Base-by-base conservation (phyloP, 2,888 invertebrate genomes). In the Melinaea marsaeus region DNA sequence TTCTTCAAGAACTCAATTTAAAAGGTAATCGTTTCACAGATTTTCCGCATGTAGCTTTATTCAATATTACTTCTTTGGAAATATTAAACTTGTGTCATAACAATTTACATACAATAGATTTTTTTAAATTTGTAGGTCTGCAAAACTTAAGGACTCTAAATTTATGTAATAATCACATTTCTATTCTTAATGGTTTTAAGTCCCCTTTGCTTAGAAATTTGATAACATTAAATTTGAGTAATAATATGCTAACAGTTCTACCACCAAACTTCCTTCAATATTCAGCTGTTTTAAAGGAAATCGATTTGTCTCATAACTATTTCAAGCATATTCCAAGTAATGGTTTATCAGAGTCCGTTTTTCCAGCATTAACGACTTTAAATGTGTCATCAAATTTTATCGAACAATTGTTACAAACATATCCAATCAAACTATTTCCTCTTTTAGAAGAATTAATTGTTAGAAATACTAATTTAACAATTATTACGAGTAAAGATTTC, bases 331-430 rank as follows among this genome's bases (percentile, higher is more conserved):
- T 97, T 72, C 96, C 97, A 1, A 94, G 93, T 60, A 92, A 94
- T 11, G 95, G 95, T 0, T 85, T 97, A 37, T 95, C 96, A 1
- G 94, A 94, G 71, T 92, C 94, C 56, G 94, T 95, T 58, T 87
- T 96, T 55, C 95, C 95, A 0, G 93, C 93, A 3, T 85, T 97
- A 1, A 93, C 92, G 11, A 94, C 94, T 89, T 86, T 98, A 3
- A 97, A 97, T 79, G 91, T 98, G 74, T 96, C 96, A 7, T 94
- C 93, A 2, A 98, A 98, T 85, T 95, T 96, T 0, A 90, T 97
- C 63, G 92, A 93, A 33, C 93, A 94, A 75, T 94, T 96, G 70
- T 93, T 95, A 78, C 95, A 95, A 74, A 92, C 94, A 77, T 92
- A 93, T 73, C 92, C 93, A 64, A 92, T 93, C 48, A 94, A 94